A percentile compares a stretch with the other conserved stretches of the same genome.
Conservation (phyloP, 2,888 invertebrate genomes). For the Cerastoderma edule region DNA sequence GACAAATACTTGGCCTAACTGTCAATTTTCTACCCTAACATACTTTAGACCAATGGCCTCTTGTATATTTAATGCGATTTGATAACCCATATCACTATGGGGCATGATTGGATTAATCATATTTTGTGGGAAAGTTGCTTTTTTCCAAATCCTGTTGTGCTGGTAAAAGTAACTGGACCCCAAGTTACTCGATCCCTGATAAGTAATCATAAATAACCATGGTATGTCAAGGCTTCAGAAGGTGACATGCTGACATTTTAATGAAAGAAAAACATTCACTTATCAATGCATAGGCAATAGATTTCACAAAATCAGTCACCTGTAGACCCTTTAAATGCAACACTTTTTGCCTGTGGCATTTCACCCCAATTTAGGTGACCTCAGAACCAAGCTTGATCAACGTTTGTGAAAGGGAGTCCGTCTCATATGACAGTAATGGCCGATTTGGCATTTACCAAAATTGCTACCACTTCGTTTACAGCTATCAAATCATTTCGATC, state of each 20-base stretch:
- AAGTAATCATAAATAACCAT: conserved; percentile 16
- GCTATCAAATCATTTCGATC: too few species aligned
- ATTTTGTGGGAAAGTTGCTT: too few species aligned
- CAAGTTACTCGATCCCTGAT: conserved; percentile 11
- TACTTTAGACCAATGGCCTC: too few species aligned
- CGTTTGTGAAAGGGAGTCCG: conserved; percentile 9
- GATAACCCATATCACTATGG: too few species aligned
- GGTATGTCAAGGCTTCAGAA: conserved; percentile 1
- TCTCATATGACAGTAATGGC: conserved; percentile 19
- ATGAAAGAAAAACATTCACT: conserved; percentile 28
- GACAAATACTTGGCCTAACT: too few species aligned
- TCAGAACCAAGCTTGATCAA: conserved; percentile 20
- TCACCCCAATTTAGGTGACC: conserved; percentile 16
- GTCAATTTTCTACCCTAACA: too few species aligned
- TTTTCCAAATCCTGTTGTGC: too few species aligned
- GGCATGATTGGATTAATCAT: too few species aligned
- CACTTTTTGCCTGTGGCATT: conserved; percentile 1
- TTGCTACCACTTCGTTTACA: too few species aligned
- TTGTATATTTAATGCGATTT: too few species aligned
- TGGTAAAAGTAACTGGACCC: too few species aligned
- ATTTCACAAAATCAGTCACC: conserved; percentile 24
- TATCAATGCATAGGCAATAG: conserved; percentile 12
- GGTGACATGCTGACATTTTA: conserved; percentile 19
- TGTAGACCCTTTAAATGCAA: conserved; percentile 17
- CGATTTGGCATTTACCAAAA: conserved; percentile 10